Conservation (phyloP, 2,113 vertebrate genomes). For the Chloroceryle aenea region DNA sequence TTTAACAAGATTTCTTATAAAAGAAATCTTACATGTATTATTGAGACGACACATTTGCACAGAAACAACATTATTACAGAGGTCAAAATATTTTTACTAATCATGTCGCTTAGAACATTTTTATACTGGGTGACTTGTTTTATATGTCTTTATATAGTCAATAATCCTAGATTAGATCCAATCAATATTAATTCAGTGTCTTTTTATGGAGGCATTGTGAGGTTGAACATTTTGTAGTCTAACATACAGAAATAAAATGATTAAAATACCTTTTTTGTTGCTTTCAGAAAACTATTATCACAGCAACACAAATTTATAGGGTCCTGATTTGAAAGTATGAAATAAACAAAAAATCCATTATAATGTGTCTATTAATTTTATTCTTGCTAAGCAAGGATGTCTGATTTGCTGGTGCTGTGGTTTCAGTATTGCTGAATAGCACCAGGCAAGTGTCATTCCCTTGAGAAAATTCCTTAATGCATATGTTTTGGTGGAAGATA, state of each 20-base stretch:
- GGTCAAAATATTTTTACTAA: conserved; percentile 60
- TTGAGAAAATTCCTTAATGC: background rate
- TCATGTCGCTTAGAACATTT: conserved; percentile 44
- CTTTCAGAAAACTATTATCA: conserved; percentile 49
- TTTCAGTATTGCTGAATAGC: background rate
- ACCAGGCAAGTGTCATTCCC: background rate
- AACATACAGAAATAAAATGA: conserved; percentile 44
- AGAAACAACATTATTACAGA: conserved; percentile 30
- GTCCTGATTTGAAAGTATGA: background rate
- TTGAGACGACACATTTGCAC: conserved; percentile 4
- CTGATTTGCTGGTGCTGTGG: background rate
- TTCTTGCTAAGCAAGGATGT: background rate
- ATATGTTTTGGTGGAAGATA: rapidly evolving
- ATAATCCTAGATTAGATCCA: conserved; percentile 66
- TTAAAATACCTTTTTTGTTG: conserved; percentile 32
- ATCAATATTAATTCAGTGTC: conserved; percentile 58
- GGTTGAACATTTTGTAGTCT: conserved; percentile 54
- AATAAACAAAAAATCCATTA: background rate
- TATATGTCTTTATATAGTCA: conserved; percentile 48
- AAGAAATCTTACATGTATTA: background rate
- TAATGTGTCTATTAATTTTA: background rate
- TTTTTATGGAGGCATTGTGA: background rate
- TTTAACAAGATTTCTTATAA: conserved; percentile 60
- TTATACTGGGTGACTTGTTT: conserved; percentile 52
- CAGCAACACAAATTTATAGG: conserved; percentile 28